Conservation (phyloP, 92 coral and sea anemone species). For the Scolanthus callimorphus region DNA sequence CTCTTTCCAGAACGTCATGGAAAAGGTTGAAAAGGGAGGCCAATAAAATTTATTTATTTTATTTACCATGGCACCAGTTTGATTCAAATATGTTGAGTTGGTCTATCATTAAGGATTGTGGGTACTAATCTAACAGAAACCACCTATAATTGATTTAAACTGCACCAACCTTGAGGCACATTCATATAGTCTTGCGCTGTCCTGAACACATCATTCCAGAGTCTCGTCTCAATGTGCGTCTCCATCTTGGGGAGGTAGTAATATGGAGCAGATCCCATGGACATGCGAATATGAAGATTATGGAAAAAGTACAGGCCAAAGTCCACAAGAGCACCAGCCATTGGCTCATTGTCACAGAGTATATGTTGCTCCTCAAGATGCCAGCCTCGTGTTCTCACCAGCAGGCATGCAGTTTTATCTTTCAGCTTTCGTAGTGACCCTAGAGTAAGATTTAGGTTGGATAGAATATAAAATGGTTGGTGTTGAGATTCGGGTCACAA, state of each 20-base stretch:
- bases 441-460: too few species aligned
- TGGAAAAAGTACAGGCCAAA: constrained; percentile 98
- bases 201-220: constrained; percentile 97
- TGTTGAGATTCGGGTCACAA: too few species aligned
- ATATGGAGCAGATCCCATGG: constrained; percentile 88
- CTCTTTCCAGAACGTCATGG: too few species aligned
- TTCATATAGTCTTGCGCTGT: constrained; percentile 89
- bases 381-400: constrained; percentile 94
- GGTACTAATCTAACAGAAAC: too few species aligned
- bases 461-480: too few species aligned
- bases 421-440: constrained; percentile 88
- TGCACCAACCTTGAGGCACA: constrained; percentile 98
- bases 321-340: constrained; percentile 95
- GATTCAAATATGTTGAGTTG: too few species aligned
- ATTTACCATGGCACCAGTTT: too few species aligned
- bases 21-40: too few species aligned
- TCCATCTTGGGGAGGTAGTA: constrained; percentile 98
- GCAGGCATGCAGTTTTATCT: constrained; percentile 81
- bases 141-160: too few species aligned
- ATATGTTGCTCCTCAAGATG: constrained; percentile 95
- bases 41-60: too few species aligned
- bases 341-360: constrained; percentile 87
- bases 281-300: constrained; percentile 70
- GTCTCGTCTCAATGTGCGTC: constrained; percentile 82
- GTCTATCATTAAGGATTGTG: too few species aligned